phyloP scores from a whole-genome alignment of 1,140 invertebrate species.

The Pissodes strobi region DNA sequence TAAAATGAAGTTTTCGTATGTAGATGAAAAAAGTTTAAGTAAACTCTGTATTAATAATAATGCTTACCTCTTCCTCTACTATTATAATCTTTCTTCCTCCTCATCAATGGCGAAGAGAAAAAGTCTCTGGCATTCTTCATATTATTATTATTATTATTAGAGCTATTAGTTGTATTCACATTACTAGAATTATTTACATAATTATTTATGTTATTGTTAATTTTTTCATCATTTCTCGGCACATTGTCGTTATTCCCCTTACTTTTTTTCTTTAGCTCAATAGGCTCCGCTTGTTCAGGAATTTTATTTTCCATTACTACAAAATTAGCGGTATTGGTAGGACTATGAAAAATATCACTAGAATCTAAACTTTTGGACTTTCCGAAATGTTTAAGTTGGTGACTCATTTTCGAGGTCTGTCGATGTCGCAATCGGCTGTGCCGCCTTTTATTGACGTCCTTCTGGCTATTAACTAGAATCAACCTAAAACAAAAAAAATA shows the following conservation, averaged over 20 bases:
- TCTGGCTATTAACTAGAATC: constrained; percentile 67
- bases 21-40: too few relatives aligned
- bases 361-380: constrained; percentile 84
- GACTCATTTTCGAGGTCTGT: constrained; percentile 51
- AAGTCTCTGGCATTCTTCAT: constrained; percentile 53
- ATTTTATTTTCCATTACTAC: constrained; percentile 26
- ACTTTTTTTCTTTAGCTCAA: neutral
- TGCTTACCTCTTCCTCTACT: too few relatives aligned
- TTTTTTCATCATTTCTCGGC: constrained; percentile 46
- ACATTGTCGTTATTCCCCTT: neutral
- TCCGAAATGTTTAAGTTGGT: constrained; percentile 73
- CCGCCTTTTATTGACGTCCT: constrained; percentile 62
- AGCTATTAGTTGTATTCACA: constrained; percentile 41
- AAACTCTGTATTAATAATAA: too few relatives aligned
- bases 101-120: constrained; percentile 53
- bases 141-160: constrained; percentile 41
- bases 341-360: constrained; percentile 66
- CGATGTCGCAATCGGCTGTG: constrained; percentile 44
- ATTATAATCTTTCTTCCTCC: constrained; percentile 47
- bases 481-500: constrained; percentile 56
- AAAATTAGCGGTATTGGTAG: constrained; percentile 15
- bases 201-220: constrained; percentile 40
- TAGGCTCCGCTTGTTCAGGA: constrained; percentile 23
- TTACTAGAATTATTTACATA: constrained; percentile 45
- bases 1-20: too few relatives aligned